These are phyloP conservation scores for Papilio protenor DNA, from an alignment of 2,888 invertebrate genomes.

Conservation along the genomic window DNA sequence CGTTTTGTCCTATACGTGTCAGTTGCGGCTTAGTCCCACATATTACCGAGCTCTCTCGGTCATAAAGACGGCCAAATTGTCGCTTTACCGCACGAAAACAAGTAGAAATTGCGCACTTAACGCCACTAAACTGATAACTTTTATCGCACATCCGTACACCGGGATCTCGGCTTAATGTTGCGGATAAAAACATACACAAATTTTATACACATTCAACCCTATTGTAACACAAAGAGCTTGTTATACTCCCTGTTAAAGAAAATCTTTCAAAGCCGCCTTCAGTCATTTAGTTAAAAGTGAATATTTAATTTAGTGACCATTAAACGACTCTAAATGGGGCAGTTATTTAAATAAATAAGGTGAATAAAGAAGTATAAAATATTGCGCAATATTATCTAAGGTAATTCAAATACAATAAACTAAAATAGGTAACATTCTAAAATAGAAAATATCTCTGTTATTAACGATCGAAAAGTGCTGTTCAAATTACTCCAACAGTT, in stretches of 20 bases:
- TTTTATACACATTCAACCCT: slow-evolving; percentile 3
- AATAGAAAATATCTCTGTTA: background rate
- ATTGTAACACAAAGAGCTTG: background rate
- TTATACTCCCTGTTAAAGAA: background rate
- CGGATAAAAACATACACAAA: slow-evolving; percentile 29
- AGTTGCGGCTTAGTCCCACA: slow-evolving; percentile 19
- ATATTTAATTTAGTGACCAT: too few relatives aligned
- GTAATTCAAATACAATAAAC: too few relatives aligned
- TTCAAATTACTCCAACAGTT: background rate
- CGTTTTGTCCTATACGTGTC: slow-evolving; percentile 8
- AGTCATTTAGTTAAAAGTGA: background rate
- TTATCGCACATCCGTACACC: slow-evolving; percentile 32
- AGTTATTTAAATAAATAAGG: background rate
- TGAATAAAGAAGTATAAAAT: too few relatives aligned
- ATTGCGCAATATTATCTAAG: too few relatives aligned
- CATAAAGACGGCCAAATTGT: slow-evolving; percentile 31
- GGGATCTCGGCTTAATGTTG: slow-evolving; percentile 17
- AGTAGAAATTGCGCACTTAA: slow-evolving; percentile 34
- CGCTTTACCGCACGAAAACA: slow-evolving; percentile 35
- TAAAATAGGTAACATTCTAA: too few relatives aligned
- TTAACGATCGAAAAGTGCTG: background rate
- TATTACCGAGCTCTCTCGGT: background rate
- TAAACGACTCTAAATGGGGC: background rate
- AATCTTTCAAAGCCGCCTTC: background rate
- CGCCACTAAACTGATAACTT: slow-evolving; percentile 36